A percentile compares a stretch with the other conserved stretches of the same genome.
phyloP scores from a whole-genome alignment of 2,113 vertebrate species.

The Microcebus tavaratra region DNA sequence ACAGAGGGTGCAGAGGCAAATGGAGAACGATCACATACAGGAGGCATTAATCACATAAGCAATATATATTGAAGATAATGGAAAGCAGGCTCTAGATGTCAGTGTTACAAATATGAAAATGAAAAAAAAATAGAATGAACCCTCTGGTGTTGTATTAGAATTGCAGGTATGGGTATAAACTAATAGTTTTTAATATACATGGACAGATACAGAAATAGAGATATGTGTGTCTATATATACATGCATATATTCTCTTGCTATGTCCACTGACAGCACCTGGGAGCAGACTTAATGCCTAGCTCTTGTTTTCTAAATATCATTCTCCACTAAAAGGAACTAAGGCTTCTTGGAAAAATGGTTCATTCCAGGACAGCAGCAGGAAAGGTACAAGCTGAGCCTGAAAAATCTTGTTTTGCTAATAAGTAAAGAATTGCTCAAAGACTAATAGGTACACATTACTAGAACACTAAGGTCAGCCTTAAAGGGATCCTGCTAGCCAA shows the following conservation, averaged over 20 bases:
- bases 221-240: background rate
- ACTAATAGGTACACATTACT: background rate
- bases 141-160: background rate
- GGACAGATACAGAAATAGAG: background rate
- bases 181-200: background rate
- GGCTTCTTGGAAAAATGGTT: background rate
- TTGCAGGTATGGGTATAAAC: background rate
- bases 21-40: background rate
- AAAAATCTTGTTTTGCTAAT: background rate
- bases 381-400: background rate
- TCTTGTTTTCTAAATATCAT: conserved; percentile 20
- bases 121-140: background rate
- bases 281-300: background rate
- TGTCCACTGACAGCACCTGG: background rate
- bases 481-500: background rate
- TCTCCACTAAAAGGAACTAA: background rate
- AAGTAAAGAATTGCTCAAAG: background rate
- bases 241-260: background rate
- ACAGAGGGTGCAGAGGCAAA: background rate
- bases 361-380: background rate
- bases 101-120: background rate
- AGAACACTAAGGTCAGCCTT: background rate
- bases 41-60: background rate
- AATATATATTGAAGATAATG: background rate
- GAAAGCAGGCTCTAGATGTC: background rate